Evolutionary conservation across 1,140 invertebrate species (phyloP), one percentile per base, ranked within the genome.

Genomic region (Zaprionus taronus): DNA sequence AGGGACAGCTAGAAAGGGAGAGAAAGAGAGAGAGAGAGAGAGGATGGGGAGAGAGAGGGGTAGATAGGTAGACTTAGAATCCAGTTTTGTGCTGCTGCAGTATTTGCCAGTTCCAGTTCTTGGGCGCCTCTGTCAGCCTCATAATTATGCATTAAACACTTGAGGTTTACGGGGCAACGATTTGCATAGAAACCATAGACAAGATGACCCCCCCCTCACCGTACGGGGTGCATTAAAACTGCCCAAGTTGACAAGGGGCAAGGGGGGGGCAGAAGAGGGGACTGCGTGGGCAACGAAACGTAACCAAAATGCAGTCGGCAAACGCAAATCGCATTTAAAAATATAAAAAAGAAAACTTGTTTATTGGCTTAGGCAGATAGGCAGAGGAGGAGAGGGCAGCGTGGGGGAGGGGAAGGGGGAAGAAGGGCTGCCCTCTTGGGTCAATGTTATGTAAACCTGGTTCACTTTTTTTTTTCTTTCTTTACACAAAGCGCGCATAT

Each of bases 121-220:
- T 65, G 55, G 71, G 63, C 66, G 34, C 38, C 12, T 41, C 38
- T n/a, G 38, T 26, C 44, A 51, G 62, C 49, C 84, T 90, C 62
- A 85, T 89, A 89, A 89, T 89, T 89, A 89, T 89, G 85, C 85
- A 89, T 89, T 86, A 89, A 89, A 89, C 85, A 89, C 85, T 90
- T 79, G 86, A 81, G 71, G 81, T 79, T 89, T 89, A 81, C 78
- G 81, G 68, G 78, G 77, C 84, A 89, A 74, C 62, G 81, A 89
- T 87, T 89, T 87, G 84, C 83, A 86, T 86, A 77, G 83, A 86
- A 86, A 86, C 84, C 84, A 84, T 90, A 83, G 64, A 76, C 66
- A 72, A 61, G 61, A 65, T 72, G 66, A 56, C 28, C n/a, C n/a
- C 70, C 4, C 24, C 4, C 24, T 15, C n/a, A n/a, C n/a, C n/a